A percentile compares a stretch with the other conserved stretches of the same genome.
These are phyloP conservation scores for Desmophyllum pertusum DNA, from an alignment of 92 coral and sea anemone genomes.

Conservation along the genomic window DNA sequence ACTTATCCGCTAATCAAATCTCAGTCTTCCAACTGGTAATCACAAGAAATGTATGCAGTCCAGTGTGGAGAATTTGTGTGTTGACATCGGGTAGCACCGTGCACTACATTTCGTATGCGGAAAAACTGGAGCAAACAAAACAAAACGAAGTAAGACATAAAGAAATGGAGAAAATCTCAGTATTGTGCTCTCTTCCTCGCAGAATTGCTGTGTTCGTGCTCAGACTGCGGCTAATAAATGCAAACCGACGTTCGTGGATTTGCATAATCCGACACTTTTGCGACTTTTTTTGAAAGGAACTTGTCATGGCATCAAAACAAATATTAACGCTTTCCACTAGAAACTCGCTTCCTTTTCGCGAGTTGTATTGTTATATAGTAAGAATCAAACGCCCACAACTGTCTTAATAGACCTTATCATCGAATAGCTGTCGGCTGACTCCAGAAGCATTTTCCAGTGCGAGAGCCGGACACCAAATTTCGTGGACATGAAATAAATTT, in stretches of 20 bases:
- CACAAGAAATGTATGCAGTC: background rate
- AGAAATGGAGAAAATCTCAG: background rate
- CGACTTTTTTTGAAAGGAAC: background rate
- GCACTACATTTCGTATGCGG: background rate
- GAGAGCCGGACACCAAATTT: background rate
- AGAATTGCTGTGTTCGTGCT: no score
- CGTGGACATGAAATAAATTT: no score
- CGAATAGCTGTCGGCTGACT: background rate
- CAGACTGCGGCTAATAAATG: background rate
- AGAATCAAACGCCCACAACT: background rate
- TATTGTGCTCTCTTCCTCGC: no score
- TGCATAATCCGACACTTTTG: constrained; percentile 14
- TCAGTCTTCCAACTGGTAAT: background rate
- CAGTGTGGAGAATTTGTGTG: background rate
- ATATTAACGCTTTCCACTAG: constrained; percentile 1
- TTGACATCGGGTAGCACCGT: background rate
- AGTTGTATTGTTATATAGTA: background rate
- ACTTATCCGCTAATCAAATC: background rate
- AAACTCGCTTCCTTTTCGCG: constrained; percentile 5
- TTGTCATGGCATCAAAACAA: background rate
- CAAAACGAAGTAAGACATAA: background rate
- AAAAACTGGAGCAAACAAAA: background rate
- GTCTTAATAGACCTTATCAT: background rate
- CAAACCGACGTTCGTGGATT: background rate
- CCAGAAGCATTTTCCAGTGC: background rate